These are phyloP conservation scores for Eulemur macaco DNA, from an alignment of 2,113 vertebrate genomes.

Conservation along the genomic window DNA sequence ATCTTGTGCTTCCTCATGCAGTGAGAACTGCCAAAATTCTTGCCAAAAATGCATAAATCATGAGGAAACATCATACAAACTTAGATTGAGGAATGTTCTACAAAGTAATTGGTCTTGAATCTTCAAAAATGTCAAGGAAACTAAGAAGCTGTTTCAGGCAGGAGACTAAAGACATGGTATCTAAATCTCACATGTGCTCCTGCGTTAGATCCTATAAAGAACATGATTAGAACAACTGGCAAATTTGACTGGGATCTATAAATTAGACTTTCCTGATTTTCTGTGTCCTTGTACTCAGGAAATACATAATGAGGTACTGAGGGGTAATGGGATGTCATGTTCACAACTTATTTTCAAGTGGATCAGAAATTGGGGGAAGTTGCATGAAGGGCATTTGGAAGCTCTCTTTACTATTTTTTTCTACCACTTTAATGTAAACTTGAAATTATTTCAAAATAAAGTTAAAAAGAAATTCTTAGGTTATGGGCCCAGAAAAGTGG, in stretches of 20 bases:
- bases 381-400: background rate
- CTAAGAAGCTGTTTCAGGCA: background rate
- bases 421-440: background rate
- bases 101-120: background rate
- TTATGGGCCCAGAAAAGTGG: background rate
- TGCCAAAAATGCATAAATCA: background rate
- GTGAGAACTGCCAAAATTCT: background rate
- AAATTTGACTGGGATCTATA: background rate
- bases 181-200: background rate
- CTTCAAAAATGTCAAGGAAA: slow-evolving; percentile 1
- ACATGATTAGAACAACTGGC: background rate
- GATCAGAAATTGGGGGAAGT: background rate
- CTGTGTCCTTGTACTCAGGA: background rate
- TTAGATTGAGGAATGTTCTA: background rate
- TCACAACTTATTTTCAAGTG: background rate
- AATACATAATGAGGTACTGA: background rate
- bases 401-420: background rate
- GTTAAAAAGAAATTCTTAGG: background rate
- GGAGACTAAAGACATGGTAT: background rate
- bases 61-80: background rate
- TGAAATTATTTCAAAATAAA: background rate
- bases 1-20: background rate
- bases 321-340: background rate
- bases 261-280: background rate
- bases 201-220: background rate